Conservation (phyloP, 2,797 vertebrate genomes). For the Phataginus tetradactyla region DNA sequence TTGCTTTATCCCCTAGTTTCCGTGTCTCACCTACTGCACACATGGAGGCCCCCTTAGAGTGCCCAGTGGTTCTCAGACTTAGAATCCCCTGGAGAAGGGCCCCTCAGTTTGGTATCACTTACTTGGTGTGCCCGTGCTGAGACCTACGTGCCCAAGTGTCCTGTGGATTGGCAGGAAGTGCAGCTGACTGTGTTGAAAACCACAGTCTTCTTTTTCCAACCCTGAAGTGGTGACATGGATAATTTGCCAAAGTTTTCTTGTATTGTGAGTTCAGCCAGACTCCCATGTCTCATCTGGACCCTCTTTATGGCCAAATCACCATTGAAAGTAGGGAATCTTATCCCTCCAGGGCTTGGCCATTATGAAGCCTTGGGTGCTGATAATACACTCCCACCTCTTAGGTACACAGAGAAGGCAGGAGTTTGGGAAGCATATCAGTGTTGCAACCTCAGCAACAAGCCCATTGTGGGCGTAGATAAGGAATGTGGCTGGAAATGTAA, state of each 20-base stretch:
- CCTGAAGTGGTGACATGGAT: neutral
- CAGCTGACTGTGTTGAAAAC: neutral
- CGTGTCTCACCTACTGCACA: neutral
- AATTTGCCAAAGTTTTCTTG: slow-evolving; percentile 50
- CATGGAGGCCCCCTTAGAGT: neutral
- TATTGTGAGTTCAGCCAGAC: neutral
- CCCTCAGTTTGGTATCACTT: neutral
- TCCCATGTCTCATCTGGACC: neutral
- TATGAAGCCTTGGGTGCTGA: neutral
- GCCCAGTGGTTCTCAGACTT: neutral
- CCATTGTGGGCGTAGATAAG: neutral
- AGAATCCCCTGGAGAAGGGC: neutral
- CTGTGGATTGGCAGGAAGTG: too few species aligned
- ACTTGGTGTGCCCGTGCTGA: neutral
- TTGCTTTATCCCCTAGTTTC: neutral
- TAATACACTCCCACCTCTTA: neutral
- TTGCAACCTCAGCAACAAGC: neutral
- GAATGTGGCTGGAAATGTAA: neutral
- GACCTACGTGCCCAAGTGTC: neutral
- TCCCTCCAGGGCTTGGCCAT: neutral
- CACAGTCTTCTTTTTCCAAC: neutral
- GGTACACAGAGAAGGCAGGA: neutral
- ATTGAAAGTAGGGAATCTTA: neutral
- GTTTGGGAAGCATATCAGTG: neutral
- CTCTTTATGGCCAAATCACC: slow-evolving; percentile 38